Base-by-base conservation (phyloP, 2,888 invertebrate species). In the Odontocerum albicorne region DNA sequence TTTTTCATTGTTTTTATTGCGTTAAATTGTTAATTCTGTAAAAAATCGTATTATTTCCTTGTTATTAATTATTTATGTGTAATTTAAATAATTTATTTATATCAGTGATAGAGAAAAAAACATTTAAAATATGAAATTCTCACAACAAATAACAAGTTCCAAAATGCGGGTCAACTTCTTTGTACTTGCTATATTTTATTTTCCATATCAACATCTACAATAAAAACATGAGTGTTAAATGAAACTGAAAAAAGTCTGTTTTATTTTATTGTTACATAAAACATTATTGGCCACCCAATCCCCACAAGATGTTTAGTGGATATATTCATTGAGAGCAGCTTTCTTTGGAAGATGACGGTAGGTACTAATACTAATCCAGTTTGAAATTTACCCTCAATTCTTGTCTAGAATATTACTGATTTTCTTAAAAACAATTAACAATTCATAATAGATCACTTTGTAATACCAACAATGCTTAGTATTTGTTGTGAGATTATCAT, bases 201-300 rank as follows among this genome's bases (percentile, higher is more conserved):
- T 44, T 57, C 38, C 75, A 72, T 75, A 72, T 71, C 72, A 73
- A 75, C 74, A 74, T 71, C 71, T 49, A 71, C 71, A 77, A 77
- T 77, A 73, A 78, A 78, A 76, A 72, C 75, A 77, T 75, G 75
- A 77, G 76, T 77, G 77, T 77, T 75, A 76, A 73, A 77, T 77
- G 77, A 77, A 77, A 78, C 75, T 73, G 75, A 74, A 71, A 73
- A 71, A 70, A 49, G 32, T 22, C 27, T 55, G 49, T 52, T 56
- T 57, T 57, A 44, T 49, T 57, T 55, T 52, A 35, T 10, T 15
- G 3, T 38, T 13, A 2, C 40, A 27, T 27, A 7, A 27, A 4
- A 7, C 10, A 27, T 27, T 27, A 27, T 10, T 27, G 10, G 10
- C 10, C 4, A 10, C 4, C 27, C 27, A 27, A 27, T 7, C 27